These are phyloP conservation scores for Electrona antarctica DNA, from an alignment of 2,113 vertebrate genomes.

Conservation along the genomic window DNA sequence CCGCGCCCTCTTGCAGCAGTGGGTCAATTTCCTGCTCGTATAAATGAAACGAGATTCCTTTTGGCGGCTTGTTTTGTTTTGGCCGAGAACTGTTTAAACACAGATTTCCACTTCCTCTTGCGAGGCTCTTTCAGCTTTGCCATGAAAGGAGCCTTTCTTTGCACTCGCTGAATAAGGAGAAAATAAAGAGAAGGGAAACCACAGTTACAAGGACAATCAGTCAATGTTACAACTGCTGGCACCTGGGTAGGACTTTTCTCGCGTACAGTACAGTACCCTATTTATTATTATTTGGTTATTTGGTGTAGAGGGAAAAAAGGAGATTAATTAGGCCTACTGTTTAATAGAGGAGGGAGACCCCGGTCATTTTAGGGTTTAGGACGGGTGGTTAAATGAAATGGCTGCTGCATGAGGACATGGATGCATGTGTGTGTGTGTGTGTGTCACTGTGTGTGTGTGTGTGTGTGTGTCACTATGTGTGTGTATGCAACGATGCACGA, in stretches of 20 bases:
- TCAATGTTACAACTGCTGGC: conserved; percentile 44
- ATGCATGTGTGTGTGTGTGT: too few relatives aligned
- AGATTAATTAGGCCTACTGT: background rate
- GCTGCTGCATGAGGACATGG: too few relatives aligned
- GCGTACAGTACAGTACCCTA: conserved; percentile 6
- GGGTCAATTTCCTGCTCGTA: conserved; percentile 50
- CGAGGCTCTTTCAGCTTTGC: conserved; percentile 34
- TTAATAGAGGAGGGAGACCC: background rate
- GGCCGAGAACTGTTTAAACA: conserved; percentile 55
- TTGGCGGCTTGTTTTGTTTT: conserved; percentile 53
- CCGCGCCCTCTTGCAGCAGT: conserved; percentile 6
- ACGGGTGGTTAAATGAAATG: too few relatives aligned
- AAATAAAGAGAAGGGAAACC: conserved; percentile 39
- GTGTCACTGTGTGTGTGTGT: too few relatives aligned
- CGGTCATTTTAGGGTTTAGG: too few relatives aligned
- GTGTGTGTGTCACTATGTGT: too few relatives aligned
- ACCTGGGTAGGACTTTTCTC: conserved; percentile 33
- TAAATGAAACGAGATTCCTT: conserved; percentile 57
- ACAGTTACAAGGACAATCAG: conserved; percentile 50
- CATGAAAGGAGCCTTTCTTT: conserved; percentile 62
- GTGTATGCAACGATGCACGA: too few relatives aligned
- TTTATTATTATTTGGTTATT: background rate
- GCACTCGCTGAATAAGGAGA: conserved; percentile 32
- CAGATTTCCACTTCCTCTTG: conserved; percentile 41
- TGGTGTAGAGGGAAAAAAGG: background rate